These are phyloP conservation scores for Oncorhynchus kisutch DNA, from an alignment of 2,113 vertebrate species.

Conservation along the genomic window DNA sequence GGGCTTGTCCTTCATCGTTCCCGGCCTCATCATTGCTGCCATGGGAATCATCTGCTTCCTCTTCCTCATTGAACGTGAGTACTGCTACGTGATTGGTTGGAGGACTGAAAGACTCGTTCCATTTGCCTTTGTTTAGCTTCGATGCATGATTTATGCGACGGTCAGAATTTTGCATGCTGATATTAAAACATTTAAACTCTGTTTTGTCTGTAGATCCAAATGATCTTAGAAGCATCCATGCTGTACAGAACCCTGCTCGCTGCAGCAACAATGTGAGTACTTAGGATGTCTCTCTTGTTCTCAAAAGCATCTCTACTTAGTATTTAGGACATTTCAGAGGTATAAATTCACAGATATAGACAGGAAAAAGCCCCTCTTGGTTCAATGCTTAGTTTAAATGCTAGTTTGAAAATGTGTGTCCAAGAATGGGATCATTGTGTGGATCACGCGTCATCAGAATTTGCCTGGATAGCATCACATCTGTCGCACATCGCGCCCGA, in stretches of 20 bases:
- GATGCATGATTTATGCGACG: background rate
- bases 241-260: conserved; percentile 36
- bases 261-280: conserved; percentile 49
- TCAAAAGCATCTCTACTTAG: too few relatives aligned
- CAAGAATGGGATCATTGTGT: background rate
- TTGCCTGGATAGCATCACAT: background rate
- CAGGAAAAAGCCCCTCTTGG: too few relatives aligned
- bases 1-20: conserved; percentile 91
- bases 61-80: conserved; percentile 94
- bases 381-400: too few relatives aligned
- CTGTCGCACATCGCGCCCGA: background rate
- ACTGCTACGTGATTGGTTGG: background rate
- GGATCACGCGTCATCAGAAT: background rate
- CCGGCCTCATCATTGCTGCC: conserved; percentile 79
- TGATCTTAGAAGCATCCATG: conserved; percentile 79
- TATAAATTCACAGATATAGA: too few relatives aligned
- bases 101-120: too few relatives aligned
- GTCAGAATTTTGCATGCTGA: too few relatives aligned
- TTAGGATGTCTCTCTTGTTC: background rate
- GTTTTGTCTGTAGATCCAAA: conserved; percentile 81
- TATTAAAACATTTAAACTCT: background rate
- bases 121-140: too few relatives aligned
- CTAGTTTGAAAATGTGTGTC: too few relatives aligned
- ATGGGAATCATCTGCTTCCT: conserved; percentile 88
- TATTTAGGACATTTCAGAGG: too few relatives aligned